Percentiles rank a stretch among this genome's conserved stretches.
These are phyloP conservation scores for Aphodius granarius DNA, from an alignment of 2,888 invertebrate genomes.

Conservation along the genomic window DNA sequence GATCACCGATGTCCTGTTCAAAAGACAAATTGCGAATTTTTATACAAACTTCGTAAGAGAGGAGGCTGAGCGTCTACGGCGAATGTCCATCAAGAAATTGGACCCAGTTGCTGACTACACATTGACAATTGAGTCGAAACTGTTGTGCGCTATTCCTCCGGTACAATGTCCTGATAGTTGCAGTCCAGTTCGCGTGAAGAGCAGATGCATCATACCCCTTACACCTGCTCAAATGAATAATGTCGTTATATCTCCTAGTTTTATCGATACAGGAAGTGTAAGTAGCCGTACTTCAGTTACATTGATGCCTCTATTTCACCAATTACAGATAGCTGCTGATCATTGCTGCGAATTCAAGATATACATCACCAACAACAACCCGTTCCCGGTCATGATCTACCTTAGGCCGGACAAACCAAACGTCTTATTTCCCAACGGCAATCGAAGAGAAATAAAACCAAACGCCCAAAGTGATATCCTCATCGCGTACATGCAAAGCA, in stretches of 20 bases:
- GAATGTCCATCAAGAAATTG: not conserved
- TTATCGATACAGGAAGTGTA: slow-evolving; percentile 10
- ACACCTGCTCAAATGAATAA: slow-evolving; percentile 52
- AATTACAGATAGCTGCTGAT: slow-evolving; percentile 37
- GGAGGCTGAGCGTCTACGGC: not conserved
- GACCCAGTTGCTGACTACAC: slow-evolving; percentile 10
- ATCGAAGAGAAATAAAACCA: slow-evolving; percentile 32
- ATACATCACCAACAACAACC: slow-evolving; percentile 49
- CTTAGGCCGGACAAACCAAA: slow-evolving; percentile 33
- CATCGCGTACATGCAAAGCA: not conserved
- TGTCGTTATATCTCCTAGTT: slow-evolving; percentile 47
- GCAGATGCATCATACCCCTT: slow-evolving; percentile 41
- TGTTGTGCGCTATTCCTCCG: not conserved
- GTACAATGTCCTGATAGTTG: not conserved
- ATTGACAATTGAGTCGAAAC: not conserved
- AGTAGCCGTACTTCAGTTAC: too few species aligned
- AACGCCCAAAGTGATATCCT: not conserved
- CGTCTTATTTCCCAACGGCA: slow-evolving; percentile 36
- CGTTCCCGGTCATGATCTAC: slow-evolving; percentile 45
- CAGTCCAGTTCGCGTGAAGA: not conserved
- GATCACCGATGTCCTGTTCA: slow-evolving; percentile 31
- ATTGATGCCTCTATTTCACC: too few species aligned
- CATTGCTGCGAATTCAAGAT: slow-evolving; percentile 44
- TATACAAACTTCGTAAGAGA: slow-evolving; percentile 34
- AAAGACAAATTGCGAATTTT: slow-evolving; percentile 30